phyloP scores from a whole-genome alignment of 2,888 invertebrate species.

The Euclidia mi region DNA sequence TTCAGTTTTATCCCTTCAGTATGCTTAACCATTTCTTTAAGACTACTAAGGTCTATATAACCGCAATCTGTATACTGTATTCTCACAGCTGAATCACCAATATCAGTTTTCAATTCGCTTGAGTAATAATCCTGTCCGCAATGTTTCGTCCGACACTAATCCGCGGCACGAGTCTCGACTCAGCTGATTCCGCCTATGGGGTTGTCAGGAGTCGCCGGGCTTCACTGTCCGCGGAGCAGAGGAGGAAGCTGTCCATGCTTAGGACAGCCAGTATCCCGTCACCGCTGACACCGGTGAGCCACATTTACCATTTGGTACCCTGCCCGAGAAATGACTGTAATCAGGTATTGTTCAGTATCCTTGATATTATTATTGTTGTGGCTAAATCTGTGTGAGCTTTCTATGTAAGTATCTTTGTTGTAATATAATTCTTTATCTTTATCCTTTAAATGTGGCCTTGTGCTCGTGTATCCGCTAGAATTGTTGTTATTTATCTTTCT shows the following conservation, averaged over 20 bases:
- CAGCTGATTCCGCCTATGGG: constrained; percentile 78
- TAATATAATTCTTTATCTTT: not conserved
- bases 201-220: constrained; percentile 86
- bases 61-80: not conserved
- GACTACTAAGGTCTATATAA: not conserved
- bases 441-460: not conserved
- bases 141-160: constrained; percentile 83
- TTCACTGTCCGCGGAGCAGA: constrained; percentile 83
- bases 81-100: constrained; percentile 18
- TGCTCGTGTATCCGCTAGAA: not conserved
- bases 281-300: constrained; percentile 87
- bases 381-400: constrained; percentile 50
- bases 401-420: constrained; percentile 21
- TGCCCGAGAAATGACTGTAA: constrained; percentile 88
- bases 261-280: constrained; percentile 79
- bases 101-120: constrained; percentile 9
- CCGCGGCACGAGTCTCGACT: constrained; percentile 78
- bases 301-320: constrained; percentile 90
- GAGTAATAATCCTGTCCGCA: constrained; percentile 18
- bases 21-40: not conserved
- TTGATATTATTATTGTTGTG: constrained; percentile 42
- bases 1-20: not conserved
- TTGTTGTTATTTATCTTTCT: not conserved
- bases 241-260: constrained; percentile 81
- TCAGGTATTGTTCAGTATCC: constrained; percentile 76